Evolutionary conservation across 1,140 invertebrate genomes (phyloP), one percentile per base, ranked within the genome.

Genomic region (Drosophila santomea): DNA sequence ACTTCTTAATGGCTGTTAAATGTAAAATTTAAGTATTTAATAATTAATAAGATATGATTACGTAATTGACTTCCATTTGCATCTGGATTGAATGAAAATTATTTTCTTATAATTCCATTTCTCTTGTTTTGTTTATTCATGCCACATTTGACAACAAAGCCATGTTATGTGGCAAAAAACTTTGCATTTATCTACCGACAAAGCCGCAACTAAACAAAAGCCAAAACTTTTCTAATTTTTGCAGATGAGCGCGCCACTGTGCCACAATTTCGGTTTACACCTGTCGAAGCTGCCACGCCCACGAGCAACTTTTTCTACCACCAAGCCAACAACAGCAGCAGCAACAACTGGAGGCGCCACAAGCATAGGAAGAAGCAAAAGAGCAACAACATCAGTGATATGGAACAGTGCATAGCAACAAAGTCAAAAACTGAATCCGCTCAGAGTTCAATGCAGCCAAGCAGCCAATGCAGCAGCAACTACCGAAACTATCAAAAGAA

Each of bases 341-440:
- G 50, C 25, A 47, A 32, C 32, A 62, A 45, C n/a, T 20, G 50
- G 23, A 41, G 57, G 25, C 14, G n/a, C 25, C n/a, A 52, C 15
- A 36, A 52, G 4, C 7, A 25, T 10, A 48, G 25, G n/a, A 35
- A 36, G 48, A 62, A 54, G 41, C 20, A 78, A 62, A 51, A 54
- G 25, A 69, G 59, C 41, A 54, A 45, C 17, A 80, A 83, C 60
- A 56, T 73, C 61, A 83, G 83, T 88, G 83, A 88, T 88, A 88
- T 88, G 83, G 83, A 88, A 88, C 76, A 77, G 72, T 71, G 76
- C 83, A 88, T 88, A 88, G 72, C 79, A 79, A 88, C 59, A 83
- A 86, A 64, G 83, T 83, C 82, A 88, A 86, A 86, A 80, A 64
- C 36, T 38, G 45, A 60, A 58, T 38, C 36, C 76, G 74, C 63